phyloP scores from a whole-genome alignment of 2,888 invertebrate genomes.

The Falcaria lacertinaria region DNA sequence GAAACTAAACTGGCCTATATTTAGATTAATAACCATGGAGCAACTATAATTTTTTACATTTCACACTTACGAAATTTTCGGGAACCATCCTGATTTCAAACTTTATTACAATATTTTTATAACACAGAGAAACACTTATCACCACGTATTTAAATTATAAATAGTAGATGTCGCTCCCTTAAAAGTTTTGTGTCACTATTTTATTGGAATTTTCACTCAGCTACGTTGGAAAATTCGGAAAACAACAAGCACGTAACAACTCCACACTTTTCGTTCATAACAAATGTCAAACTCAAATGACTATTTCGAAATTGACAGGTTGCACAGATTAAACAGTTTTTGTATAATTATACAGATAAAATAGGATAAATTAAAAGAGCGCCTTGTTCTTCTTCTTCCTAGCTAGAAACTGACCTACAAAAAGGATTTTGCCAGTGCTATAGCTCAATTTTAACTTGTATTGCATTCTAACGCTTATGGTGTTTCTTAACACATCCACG shows the following conservation, averaged over 20 bases:
- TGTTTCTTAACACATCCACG: too few species aligned
- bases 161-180: neutral
- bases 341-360: too few species aligned
- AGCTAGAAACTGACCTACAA: too few species aligned
- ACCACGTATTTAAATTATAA: neutral
- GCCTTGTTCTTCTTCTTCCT: too few species aligned
- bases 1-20: neutral
- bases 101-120: neutral
- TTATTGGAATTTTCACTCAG: neutral
- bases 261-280: neutral
- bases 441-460: too few species aligned
- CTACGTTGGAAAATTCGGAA: neutral
- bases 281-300: slow-evolving; percentile 14
- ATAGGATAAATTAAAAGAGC: too few species aligned
- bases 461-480: too few species aligned
- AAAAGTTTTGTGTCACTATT: neutral
- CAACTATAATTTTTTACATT: neutral
- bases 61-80: neutral
- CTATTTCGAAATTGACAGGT: too few species aligned
- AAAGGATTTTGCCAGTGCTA: too few species aligned
- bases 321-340: too few species aligned
- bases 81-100: neutral
- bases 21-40: neutral
- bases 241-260: neutral
- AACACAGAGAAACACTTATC: neutral